These are phyloP conservation scores for Cheilosia grossa DNA, from an alignment of 2,888 invertebrate species.

Conservation along the genomic window DNA sequence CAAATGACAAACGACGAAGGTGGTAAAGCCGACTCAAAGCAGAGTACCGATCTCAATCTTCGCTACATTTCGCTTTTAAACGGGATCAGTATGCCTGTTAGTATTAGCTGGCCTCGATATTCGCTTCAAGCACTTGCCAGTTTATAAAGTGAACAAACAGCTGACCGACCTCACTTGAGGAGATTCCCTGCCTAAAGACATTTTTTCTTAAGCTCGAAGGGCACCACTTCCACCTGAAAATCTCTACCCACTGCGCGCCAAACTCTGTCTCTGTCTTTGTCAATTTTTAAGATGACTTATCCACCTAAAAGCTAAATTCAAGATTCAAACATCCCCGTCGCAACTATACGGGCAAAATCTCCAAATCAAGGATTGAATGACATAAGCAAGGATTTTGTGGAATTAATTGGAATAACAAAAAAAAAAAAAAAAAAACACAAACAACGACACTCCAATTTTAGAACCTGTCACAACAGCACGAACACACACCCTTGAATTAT, in stretches of 20 bases:
- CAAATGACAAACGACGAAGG: too few species aligned
- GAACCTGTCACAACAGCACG: slow-evolving; percentile 47
- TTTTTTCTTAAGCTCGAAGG: too few species aligned
- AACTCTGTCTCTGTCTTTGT: background rate
- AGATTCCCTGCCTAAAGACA: too few species aligned
- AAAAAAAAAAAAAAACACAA: background rate
- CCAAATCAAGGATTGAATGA: slow-evolving; percentile 6
- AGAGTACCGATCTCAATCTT: too few species aligned
- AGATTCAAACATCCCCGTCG: background rate
- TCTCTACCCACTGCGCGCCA: background rate
- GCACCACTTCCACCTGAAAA: background rate
- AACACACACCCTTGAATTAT: slow-evolving; percentile 17
- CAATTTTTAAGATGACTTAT: background rate
- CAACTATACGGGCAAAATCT: background rate
- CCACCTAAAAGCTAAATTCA: background rate
- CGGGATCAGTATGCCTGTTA: too few species aligned
- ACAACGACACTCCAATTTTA: slow-evolving; percentile 35
- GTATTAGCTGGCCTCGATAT: too few species aligned
- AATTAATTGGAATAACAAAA: slow-evolving; percentile 46
- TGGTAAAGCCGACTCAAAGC: too few species aligned
- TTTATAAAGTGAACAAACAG: too few species aligned
- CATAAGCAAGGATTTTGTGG: slow-evolving; percentile 13
- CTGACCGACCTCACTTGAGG: too few species aligned
- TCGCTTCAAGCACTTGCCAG: too few species aligned
- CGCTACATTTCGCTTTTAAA: too few species aligned